Evolutionary conservation across 1,140 invertebrate species (phyloP).

Genomic region (Caerostris extrusa): DNA sequence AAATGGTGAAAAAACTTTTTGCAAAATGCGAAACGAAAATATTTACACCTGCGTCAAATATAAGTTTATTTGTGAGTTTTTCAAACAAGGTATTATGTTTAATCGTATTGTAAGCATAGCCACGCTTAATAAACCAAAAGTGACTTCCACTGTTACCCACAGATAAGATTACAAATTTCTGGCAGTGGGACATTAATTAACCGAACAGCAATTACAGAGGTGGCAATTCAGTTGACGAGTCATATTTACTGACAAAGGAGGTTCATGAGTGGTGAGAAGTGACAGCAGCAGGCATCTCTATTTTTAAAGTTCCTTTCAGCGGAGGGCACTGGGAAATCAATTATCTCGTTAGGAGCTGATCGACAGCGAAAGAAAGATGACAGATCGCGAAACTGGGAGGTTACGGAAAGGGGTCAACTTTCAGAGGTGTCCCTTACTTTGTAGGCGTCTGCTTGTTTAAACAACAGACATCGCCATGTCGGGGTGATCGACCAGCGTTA

Average conservation of each 20-base stretch:
- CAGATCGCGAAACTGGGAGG: constrained; percentile 45
- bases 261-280: background rate
- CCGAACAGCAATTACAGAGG: too few relatives aligned
- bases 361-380: constrained; percentile 67
- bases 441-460: constrained; percentile 48
- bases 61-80: too few relatives aligned
- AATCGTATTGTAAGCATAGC: too few relatives aligned
- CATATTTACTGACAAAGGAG: background rate
- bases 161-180: too few relatives aligned
- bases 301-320: constrained; percentile 62
- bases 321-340: constrained; percentile 51
- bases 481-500: constrained; percentile 24
- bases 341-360: constrained; percentile 68
- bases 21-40: too few relatives aligned
- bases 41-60: too few relatives aligned
- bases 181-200: too few relatives aligned
- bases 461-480: background rate
- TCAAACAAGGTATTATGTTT: too few relatives aligned
- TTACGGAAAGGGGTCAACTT: constrained; percentile 52
- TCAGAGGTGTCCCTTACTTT: constrained; percentile 37
- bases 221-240: too few relatives aligned
- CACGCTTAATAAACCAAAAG: too few relatives aligned
- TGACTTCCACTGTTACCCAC: too few relatives aligned
- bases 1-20: too few relatives aligned
- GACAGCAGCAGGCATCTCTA: constrained; percentile 23